A percentile compares a stretch with the other conserved stretches of the same genome.
Conservation (phyloP, 2,113 vertebrate genomes). For the Athene cunicularia region DNA sequence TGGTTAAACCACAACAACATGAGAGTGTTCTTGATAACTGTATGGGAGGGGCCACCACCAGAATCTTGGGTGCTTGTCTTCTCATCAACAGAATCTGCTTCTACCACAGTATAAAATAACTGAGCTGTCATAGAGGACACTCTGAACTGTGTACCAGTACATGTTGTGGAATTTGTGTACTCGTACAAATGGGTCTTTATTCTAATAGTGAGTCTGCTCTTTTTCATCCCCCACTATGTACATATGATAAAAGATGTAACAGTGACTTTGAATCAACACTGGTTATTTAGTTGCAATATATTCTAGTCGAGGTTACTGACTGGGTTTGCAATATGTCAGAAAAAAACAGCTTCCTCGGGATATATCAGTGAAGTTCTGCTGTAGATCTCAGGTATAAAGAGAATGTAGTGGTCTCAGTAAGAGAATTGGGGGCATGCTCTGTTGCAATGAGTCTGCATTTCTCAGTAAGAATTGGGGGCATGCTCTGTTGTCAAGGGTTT, state of each 20-base stretch:
- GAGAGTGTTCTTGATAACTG: neutral
- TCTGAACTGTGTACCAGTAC: neutral
- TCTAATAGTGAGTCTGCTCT: neutral
- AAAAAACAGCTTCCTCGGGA: neutral
- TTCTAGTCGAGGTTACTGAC: neutral
- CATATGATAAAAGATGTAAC: neutral
- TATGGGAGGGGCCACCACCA: neutral
- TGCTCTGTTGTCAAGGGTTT: neutral
- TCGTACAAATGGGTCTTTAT: neutral
- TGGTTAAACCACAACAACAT: neutral
- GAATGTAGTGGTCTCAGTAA: neutral
- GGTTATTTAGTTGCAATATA: neutral
- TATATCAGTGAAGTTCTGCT: neutral
- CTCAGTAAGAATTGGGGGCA: neutral
- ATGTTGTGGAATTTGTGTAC: neutral
- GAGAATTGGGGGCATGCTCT: neutral
- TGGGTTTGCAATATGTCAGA: neutral
- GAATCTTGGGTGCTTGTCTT: neutral
- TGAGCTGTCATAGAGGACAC: neutral
- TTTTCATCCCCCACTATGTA: neutral
- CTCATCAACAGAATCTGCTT: neutral
- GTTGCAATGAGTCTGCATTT: neutral
- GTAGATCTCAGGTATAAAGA: neutral
- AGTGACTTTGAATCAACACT: neutral
- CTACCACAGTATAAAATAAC: neutral